Percentiles rank a stretch among this genome's conserved stretches.
These are phyloP conservation scores for Phyllostomus hastatus DNA, from an alignment of 2,113 vertebrate genomes.

Conservation along the genomic window DNA sequence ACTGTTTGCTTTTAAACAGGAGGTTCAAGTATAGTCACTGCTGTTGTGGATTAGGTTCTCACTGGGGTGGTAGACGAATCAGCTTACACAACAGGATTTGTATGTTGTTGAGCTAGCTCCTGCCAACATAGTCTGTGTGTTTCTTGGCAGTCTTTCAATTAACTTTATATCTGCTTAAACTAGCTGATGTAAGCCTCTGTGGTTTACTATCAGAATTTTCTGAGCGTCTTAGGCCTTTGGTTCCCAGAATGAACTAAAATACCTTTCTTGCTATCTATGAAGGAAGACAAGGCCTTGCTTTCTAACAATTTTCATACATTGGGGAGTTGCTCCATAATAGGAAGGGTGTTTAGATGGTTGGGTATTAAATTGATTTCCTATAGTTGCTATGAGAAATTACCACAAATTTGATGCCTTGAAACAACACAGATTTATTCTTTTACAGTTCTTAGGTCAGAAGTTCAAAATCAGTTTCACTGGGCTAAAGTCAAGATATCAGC, in stretches of 20 bases:
- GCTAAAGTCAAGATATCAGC: not conserved
- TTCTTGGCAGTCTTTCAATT: not conserved
- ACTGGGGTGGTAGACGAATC: not conserved
- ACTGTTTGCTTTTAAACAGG: not conserved
- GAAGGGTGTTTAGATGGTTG: not conserved
- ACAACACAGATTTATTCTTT: not conserved
- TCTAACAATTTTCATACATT: not conserved
- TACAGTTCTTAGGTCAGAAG: not conserved
- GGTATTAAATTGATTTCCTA: not conserved
- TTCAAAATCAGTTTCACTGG: not conserved
- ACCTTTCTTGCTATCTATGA: not conserved
- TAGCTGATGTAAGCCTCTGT: not conserved
- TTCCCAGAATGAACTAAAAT: not conserved
- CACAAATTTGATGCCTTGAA: not conserved
- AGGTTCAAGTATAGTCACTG: not conserved
- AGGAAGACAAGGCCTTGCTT: not conserved
- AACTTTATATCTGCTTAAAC: conserved; percentile 18
- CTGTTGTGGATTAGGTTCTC: not conserved
- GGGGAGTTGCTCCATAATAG: not conserved
- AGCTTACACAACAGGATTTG: not conserved
- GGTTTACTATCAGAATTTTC: not conserved
- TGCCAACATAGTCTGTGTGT: not conserved
- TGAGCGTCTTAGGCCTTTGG: not conserved
- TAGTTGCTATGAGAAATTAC: not conserved
- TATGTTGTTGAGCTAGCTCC: not conserved